phyloP scores from a whole-genome alignment of 2,797 vertebrate species.

The Falco biarmicus region DNA sequence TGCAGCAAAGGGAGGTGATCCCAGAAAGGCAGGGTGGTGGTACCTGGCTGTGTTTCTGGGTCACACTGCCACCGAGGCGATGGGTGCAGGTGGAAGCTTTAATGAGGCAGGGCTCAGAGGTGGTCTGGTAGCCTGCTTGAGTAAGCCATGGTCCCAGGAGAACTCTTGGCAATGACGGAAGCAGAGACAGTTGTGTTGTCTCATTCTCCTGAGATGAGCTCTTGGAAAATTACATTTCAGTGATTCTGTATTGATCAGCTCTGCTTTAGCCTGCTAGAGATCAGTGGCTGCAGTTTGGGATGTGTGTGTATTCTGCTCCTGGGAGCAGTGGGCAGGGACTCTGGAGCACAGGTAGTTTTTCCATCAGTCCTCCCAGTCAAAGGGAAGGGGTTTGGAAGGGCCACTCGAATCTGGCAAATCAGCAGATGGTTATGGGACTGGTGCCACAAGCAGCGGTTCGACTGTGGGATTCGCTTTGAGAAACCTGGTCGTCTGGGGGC shows the following conservation, averaged over 20 bases:
- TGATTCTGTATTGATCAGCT: background rate
- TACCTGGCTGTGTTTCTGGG: background rate
- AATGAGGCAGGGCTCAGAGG: background rate
- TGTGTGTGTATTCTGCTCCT: background rate
- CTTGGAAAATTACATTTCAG: constrained; percentile 13
- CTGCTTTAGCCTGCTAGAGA: background rate
- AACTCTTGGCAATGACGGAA: background rate
- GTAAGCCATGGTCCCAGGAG: background rate
- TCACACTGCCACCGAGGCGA: background rate
- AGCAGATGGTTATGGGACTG: too few relatives aligned
- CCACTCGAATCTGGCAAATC: too few relatives aligned
- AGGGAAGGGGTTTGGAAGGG: too few relatives aligned
- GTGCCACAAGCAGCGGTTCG: too few relatives aligned
- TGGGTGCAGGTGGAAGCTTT: constrained; percentile 23
- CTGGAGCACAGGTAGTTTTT: too few relatives aligned
- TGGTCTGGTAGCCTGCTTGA: background rate
- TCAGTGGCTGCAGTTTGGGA: background rate
- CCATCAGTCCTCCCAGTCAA: too few relatives aligned
- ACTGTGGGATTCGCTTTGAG: too few relatives aligned
- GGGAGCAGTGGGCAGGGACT: too few relatives aligned
- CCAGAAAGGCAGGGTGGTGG: background rate
- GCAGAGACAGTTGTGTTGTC: background rate
- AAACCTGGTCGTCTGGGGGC: too few relatives aligned
- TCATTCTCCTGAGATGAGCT: background rate
- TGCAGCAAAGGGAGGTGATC: background rate